Evolutionary conservation across 2,888 invertebrate species (phyloP).

Genomic region (Drosophila formosana): DNA sequence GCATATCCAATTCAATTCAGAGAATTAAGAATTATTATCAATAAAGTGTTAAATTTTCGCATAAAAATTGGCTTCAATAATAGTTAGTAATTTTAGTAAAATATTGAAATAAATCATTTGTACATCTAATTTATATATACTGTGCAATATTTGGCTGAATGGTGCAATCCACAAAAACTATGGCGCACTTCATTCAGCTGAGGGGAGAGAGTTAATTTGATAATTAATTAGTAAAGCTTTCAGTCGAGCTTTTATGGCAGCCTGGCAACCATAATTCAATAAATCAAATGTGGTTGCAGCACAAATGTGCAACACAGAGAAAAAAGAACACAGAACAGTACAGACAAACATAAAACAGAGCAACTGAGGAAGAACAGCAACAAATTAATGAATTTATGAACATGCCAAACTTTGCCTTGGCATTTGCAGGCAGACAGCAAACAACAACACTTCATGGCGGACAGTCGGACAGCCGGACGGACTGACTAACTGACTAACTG

Average conservation of each 20-base stretch:
- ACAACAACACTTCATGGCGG: conserved; percentile 32
- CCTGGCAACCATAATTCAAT: conserved; percentile 74
- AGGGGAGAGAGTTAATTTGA: conserved; percentile 67
- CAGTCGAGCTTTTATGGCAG: conserved; percentile 69
- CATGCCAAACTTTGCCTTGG: conserved; percentile 72
- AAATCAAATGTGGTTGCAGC: conserved; percentile 78
- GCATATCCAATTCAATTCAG: too few relatives aligned
- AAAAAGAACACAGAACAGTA: conserved; percentile 2
- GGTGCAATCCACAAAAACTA: conserved; percentile 42
- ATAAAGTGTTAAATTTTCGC: too few relatives aligned
- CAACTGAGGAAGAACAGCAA: conserved; percentile 34
- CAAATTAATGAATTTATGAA: conserved; percentile 83
- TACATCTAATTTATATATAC: neutral
- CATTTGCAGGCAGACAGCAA: conserved; percentile 47
- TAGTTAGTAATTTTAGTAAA: too few relatives aligned
- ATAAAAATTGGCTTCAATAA: too few relatives aligned
- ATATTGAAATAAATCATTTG: too few relatives aligned
- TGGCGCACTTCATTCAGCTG: conserved; percentile 8
- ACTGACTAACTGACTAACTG: conserved; percentile 28
- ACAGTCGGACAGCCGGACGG: conserved; percentile 18
- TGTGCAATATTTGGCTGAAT: neutral
- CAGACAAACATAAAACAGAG: conserved; percentile 15
- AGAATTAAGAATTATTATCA: too few relatives aligned
- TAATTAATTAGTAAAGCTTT: conserved; percentile 77
- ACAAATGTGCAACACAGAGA: conserved; percentile 50